Evolutionary conservation across 2,888 invertebrate species (phyloP).

Genomic region (Acronicta alni): DNA sequence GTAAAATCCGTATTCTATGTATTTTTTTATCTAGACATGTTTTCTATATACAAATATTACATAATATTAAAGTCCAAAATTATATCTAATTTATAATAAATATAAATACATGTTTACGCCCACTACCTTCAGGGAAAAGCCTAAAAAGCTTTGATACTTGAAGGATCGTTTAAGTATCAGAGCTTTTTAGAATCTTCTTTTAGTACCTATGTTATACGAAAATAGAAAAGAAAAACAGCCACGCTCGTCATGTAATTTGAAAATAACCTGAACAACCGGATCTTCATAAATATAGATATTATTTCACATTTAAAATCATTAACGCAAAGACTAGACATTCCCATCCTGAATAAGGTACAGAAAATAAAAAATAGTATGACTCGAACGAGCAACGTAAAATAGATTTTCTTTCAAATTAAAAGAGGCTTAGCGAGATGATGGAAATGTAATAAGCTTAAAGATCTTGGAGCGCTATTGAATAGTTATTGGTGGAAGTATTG

Average conservation of each 20-base stretch:
- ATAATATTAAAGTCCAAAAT: too few relatives aligned
- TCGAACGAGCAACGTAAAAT: not conserved
- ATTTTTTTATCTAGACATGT: too few relatives aligned
- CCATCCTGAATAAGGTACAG: not conserved
- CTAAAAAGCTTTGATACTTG: too few relatives aligned
- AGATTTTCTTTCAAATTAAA: conserved; percentile 3
- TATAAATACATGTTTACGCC: too few relatives aligned
- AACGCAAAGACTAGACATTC: not conserved
- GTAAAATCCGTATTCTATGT: too few relatives aligned
- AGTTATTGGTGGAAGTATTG: conserved; percentile 41
- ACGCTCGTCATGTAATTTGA: conserved; percentile 40
- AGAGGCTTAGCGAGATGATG: conserved; percentile 15
- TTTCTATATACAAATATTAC: too few relatives aligned
- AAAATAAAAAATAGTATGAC: not conserved
- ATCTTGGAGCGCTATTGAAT: conserved; percentile 27
- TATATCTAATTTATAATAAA: too few relatives aligned
- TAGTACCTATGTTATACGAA: conserved; percentile 24
- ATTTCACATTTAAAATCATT: conserved; percentile 5
- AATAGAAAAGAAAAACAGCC: conserved; percentile 43
- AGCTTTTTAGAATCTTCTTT: conserved; percentile 34
- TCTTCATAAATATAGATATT: conserved; percentile 24
- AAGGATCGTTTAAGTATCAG: too few relatives aligned
- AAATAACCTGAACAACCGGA: conserved; percentile 30
- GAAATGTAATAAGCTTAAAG: conserved; percentile 33
- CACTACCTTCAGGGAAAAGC: conserved; percentile 2